These are phyloP conservation scores for Euleptes europaea DNA, from an alignment of 2,113 vertebrate species.

Conservation along the genomic window DNA sequence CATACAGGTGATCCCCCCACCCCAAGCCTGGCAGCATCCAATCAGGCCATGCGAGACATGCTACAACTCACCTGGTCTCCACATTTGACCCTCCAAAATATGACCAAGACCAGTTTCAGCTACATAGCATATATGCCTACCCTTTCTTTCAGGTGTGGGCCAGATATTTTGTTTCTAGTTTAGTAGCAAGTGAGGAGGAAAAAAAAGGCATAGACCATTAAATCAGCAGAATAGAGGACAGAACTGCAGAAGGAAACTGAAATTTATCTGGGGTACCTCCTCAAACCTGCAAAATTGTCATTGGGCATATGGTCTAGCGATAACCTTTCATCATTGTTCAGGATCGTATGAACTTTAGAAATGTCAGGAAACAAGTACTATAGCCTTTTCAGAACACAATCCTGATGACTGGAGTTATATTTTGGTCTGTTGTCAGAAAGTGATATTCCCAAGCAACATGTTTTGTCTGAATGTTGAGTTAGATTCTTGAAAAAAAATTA, in stretches of 20 bases:
- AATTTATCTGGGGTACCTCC: not conserved
- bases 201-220: not conserved
- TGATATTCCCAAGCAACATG: slow-evolving; percentile 32
- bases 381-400: slow-evolving; percentile 57
- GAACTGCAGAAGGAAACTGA: slow-evolving; percentile 32
- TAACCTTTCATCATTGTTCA: slow-evolving; percentile 66
- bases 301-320: slow-evolving; percentile 39
- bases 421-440: slow-evolving; percentile 43
- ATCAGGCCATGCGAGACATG: too few relatives aligned
- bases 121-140: not conserved
- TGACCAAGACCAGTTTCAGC: too few relatives aligned
- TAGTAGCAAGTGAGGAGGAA: not conserved
- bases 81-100: not conserved
- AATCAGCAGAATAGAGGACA: not conserved
- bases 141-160: not conserved
- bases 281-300: slow-evolving; percentile 41
- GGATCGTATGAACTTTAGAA: slow-evolving; percentile 66
- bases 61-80: too few relatives aligned
- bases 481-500: not conserved
- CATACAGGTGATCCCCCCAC: too few relatives aligned
- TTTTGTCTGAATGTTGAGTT: slow-evolving; percentile 38
- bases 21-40: too few relatives aligned
- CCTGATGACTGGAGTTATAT: slow-evolving; percentile 27
- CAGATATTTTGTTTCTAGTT: not conserved
- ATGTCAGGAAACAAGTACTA: slow-evolving; percentile 61